These are phyloP conservation scores for Asbolus verrucosus DNA, from an alignment of 1,140 invertebrate genomes.

Conservation along the genomic window DNA sequence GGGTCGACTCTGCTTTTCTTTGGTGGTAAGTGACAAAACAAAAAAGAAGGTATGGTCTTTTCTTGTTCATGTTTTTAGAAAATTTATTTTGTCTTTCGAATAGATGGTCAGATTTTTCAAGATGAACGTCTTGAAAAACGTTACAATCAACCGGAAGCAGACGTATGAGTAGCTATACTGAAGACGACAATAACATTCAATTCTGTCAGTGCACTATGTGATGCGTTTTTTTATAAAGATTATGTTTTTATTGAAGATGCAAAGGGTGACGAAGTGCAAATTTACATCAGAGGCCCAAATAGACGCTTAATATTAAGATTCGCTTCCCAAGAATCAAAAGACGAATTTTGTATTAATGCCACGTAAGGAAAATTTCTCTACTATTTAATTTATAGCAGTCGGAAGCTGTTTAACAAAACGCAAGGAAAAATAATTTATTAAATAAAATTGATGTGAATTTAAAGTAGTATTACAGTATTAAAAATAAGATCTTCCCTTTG, in stretches of 20 bases:
- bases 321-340: too few species aligned
- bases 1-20: too few species aligned
- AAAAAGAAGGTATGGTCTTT: too few species aligned
- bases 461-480: conserved; percentile 11
- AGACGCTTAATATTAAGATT: too few species aligned
- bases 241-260: too few species aligned
- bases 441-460: conserved; percentile 7
- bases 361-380: too few species aligned
- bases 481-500: conserved; percentile 3
- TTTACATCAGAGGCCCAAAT: too few species aligned
- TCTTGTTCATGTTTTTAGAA: too few species aligned
- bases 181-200: neutral
- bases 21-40: too few species aligned
- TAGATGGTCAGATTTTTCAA: neutral
- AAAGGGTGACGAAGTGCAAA: too few species aligned
- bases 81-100: too few species aligned
- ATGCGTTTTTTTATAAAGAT: neutral
- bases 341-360: neutral
- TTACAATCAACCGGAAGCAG: neutral
- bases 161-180: neutral
- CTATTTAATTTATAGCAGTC: neutral
- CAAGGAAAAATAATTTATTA: neutral
- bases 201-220: neutral
- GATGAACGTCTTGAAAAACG: neutral
- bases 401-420: neutral